A percentile compares a stretch with the other conserved stretches of the same genome.
Conservation (phyloP, 2,888 invertebrate species). For the Conistra vaccinii region DNA sequence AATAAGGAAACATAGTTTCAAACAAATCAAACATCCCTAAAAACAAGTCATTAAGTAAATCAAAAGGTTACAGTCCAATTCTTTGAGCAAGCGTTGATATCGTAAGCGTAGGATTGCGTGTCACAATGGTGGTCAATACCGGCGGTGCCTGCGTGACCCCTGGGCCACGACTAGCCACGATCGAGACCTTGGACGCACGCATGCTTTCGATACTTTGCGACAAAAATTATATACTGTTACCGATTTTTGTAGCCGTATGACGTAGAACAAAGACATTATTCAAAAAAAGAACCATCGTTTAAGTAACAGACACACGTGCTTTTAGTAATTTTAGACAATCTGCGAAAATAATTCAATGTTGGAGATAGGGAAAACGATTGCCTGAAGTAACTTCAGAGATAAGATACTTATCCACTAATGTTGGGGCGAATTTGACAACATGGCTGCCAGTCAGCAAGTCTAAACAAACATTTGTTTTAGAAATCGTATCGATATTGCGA, state of each 20-base stretch:
- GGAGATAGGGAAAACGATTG: neutral
- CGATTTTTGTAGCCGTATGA: neutral
- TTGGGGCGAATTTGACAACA: neutral
- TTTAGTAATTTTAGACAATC: neutral
- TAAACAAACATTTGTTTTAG: neutral
- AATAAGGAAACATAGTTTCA: constrained; percentile 2
- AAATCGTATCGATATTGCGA: neutral
- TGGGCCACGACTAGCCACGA: constrained; percentile 29
- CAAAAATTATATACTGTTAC: constrained; percentile 8
- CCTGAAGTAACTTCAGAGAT: neutral
- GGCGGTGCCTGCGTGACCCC: constrained; percentile 29
- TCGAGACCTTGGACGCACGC: constrained; percentile 54
- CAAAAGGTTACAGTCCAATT: constrained; percentile 37
- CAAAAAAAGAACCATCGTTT: neutral
- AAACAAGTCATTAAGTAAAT: constrained; percentile 46
- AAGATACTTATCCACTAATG: neutral
- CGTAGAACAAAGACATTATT: neutral
- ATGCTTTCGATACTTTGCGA: constrained; percentile 42
- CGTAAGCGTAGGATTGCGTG: constrained; percentile 63
- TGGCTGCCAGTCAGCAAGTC: neutral
- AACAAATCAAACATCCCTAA: constrained; percentile 10
- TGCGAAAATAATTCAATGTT: neutral
- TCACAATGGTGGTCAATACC: constrained; percentile 3
- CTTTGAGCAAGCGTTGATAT: constrained; percentile 29
- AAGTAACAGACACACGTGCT: neutral